Evolutionary conservation across 2,888 invertebrate genomes (phyloP), one percentile per base, ranked within the genome.

Genomic region (Erebia epiphron): DNA sequence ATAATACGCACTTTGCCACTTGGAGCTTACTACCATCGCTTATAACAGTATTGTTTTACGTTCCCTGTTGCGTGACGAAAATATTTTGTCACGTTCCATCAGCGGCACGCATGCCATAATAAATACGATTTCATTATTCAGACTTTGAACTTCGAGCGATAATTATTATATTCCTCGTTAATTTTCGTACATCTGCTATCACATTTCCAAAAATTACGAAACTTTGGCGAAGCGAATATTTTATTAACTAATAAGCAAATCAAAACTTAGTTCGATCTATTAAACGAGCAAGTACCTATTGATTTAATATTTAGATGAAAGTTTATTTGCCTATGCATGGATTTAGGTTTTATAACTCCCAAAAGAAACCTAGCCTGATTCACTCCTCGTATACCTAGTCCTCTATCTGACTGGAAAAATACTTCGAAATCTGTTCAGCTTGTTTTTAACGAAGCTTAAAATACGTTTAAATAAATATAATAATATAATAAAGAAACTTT

Each of bases 11-110:
- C 26, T 3, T 26, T 26, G 3, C 26, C 26, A 26, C 35, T 35
- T 3, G 26, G 26, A 35, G 7, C 35, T 35, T 35, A 35, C 35
- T 7, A 35, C 35, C 35, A 5, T 35, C 35, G 35, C 35, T 35
- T 35, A 35, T 0, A 26, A 26, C 35, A 35, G 7, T 35, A 35
- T 35, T 35, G 7, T 7, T 35, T 35, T 35, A 7, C 46, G 46
- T 61, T 43, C 46, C 43, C 18, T 43, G 18, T 61, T 18, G 60
- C 60, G 60, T 60, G 61, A 43, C 61, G 18, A 43, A 18, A 62
- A 49, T 49, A 62, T 62, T 62, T 49, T 14, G 49, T 14, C 62
- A 62, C 62, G 21, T 62, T 62, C 49, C 62, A 49, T 26, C 21
- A 21, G 8, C 2, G 46, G 13, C 62, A 49, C 21, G 21, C 43